phyloP scores from a whole-genome alignment of 2,113 vertebrate genomes.

The Catharus bicknelli region DNA sequence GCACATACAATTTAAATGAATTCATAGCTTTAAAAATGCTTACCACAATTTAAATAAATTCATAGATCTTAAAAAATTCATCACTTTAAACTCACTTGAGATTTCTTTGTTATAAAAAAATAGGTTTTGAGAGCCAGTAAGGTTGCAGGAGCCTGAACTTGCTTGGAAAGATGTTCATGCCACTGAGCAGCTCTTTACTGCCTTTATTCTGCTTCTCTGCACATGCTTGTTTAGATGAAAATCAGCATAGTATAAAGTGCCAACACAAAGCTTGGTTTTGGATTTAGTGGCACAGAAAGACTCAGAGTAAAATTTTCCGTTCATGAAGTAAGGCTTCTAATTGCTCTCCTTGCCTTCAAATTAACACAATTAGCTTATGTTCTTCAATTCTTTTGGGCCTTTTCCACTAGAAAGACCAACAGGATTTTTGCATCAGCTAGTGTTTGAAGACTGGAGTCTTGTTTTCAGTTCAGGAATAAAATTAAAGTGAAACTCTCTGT shows the following conservation, averaged over 20 bases:
- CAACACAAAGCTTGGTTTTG: background rate
- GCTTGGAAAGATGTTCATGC: background rate
- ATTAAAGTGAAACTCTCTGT: background rate
- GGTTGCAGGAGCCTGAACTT: background rate
- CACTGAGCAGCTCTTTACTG: background rate
- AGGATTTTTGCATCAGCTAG: background rate
- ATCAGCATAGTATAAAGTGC: background rate
- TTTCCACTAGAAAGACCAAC: background rate
- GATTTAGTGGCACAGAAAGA: background rate
- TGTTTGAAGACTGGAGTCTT: background rate
- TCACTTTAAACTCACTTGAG: background rate
- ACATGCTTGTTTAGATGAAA: conserved; percentile 8
- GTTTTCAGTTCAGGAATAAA: background rate
- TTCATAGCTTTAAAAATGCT: background rate
- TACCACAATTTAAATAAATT: background rate
- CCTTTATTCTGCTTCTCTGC: conserved; percentile 2
- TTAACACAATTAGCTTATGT: background rate
- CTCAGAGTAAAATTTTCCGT: background rate
- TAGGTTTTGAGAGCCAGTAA: background rate
- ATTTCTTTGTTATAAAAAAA: background rate
- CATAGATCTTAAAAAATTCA: background rate
- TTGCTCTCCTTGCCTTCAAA: background rate
- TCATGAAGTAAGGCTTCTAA: background rate
- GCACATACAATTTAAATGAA: background rate
- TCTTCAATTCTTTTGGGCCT: background rate